These are phyloP conservation scores for Catharus bicknelli DNA, from an alignment of 2,113 vertebrate genomes.

Conservation along the genomic window DNA sequence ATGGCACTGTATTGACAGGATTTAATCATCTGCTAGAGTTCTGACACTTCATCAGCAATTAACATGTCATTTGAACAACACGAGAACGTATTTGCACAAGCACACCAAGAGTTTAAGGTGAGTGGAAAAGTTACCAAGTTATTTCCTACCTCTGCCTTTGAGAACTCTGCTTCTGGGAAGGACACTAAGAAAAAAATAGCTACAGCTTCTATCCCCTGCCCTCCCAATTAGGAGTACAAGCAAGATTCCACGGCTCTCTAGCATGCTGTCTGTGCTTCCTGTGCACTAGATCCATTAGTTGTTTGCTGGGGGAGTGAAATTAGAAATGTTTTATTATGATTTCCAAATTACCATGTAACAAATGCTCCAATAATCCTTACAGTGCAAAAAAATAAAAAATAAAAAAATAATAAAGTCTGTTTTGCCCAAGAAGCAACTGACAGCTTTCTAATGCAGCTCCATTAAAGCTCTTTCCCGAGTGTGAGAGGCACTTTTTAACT, in stretches of 20 bases:
- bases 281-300: conserved; percentile 49
- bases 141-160: neutral
- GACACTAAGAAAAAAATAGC: neutral
- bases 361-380: conserved; percentile 80
- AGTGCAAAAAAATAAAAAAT: conserved; percentile 25
- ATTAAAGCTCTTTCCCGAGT: conserved; percentile 87
- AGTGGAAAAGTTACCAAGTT: neutral
- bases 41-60: neutral
- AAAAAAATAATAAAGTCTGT: conserved; percentile 58
- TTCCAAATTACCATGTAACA: conserved; percentile 76
- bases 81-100: neutral
- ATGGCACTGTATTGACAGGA: neutral
- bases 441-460: conserved; percentile 88
- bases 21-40: neutral
- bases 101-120: neutral
- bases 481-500: conserved; percentile 89
- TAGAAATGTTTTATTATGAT: conserved; percentile 74
- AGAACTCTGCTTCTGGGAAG: conserved; percentile 13
- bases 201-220: neutral
- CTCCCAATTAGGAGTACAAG: conserved; percentile 48
- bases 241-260: neutral
- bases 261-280: conserved; percentile 34
- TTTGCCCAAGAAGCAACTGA: conserved; percentile 81
- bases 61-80: neutral
- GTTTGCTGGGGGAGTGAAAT: conserved; percentile 71